Base-by-base conservation (phyloP, 2,113 vertebrate species). In the Chloroceryle aenea region DNA sequence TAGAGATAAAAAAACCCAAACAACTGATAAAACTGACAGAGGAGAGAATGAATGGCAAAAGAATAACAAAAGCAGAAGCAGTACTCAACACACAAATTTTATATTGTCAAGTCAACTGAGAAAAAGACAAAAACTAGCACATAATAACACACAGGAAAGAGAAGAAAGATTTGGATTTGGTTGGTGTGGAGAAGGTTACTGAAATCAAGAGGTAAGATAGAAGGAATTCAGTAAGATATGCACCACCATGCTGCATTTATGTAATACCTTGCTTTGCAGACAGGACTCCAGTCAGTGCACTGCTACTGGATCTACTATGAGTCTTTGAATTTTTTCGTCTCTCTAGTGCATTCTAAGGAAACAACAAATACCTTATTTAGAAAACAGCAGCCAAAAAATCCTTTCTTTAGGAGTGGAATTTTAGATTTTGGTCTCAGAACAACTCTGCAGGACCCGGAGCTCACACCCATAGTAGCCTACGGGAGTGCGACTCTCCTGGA, bases 211-310 rank as follows among this genome's bases (percentile, higher is more conserved):
- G 12, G 61, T 55, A 81, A 86, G 8, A 71, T 79, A 43, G 83
- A 59, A 92, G 21, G 43, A 85, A 81, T 63, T 91, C 42, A 81
- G 3, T 40, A 43, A 88, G 30, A 62, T 68, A 30, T 5, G n/a
- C 69, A 87, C 90, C 85, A 85, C 12, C 34, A 36, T 6, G 27
- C 42, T 71, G 62, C 68, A 61, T 68, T 66, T 72, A n/a, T 75
- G 16, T 17, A 96, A 71, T 98, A 99, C 99, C 99, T 99, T 99
- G 99, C 96, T 99, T 99, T 58, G 99, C 99, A 94, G 99, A 99
- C 67, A 99, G 98, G 58, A 99, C 98, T 43, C 99, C 99, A 10
- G 99, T 99, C 82, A 99, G 98, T 14, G 99, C 98, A 55, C 98
- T 99, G 91, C 99, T 99, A 96, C 97, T 98, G 69, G 99, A 98